phyloP scores from a whole-genome alignment of 2,797 vertebrate species.

The Hippopotamyrus pictus region DNA sequence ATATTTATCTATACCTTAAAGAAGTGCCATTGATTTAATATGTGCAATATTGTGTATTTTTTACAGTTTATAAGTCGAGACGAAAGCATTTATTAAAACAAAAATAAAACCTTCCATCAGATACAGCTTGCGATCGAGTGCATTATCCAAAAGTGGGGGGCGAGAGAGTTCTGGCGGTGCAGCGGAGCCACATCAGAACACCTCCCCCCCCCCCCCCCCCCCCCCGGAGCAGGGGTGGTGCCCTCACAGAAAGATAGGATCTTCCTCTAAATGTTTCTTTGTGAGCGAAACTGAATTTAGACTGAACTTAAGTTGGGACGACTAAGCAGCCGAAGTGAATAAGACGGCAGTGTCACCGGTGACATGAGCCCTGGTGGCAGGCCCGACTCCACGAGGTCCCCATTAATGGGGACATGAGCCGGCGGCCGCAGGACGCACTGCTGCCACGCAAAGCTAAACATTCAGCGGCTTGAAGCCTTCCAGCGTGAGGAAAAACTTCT shows the following conservation, averaged over 20 bases:
- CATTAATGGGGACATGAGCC: neutral
- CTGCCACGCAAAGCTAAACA: neutral
- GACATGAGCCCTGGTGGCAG: fast-evolving
- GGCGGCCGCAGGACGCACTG: neutral
- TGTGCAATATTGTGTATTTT: conserved; percentile 74
- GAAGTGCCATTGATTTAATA: conserved; percentile 78
- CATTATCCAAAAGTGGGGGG: neutral
- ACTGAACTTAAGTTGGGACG: too few relatives aligned
- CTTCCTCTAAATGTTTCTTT: neutral
- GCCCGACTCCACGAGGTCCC: neutral
- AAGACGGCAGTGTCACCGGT: neutral
- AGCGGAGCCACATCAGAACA: neutral
- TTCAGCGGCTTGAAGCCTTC: neutral
- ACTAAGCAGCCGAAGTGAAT: neutral
- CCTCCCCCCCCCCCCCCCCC: neutral
- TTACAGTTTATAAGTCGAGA: conserved; percentile 71
- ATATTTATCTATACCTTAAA: conserved; percentile 65
- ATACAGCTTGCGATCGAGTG: neutral
- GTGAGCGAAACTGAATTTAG: neutral
- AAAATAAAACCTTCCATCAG: conserved; percentile 49
- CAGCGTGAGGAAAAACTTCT: neutral
- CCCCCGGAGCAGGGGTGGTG: neutral
- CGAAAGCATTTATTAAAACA: conserved; percentile 62
- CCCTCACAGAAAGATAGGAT: too few relatives aligned
- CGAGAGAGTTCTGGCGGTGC: neutral